Evolutionary conservation across 1,140 invertebrate species (phyloP), one percentile per base, ranked within the genome.

Genomic region (Drosophila setifemur): DNA sequence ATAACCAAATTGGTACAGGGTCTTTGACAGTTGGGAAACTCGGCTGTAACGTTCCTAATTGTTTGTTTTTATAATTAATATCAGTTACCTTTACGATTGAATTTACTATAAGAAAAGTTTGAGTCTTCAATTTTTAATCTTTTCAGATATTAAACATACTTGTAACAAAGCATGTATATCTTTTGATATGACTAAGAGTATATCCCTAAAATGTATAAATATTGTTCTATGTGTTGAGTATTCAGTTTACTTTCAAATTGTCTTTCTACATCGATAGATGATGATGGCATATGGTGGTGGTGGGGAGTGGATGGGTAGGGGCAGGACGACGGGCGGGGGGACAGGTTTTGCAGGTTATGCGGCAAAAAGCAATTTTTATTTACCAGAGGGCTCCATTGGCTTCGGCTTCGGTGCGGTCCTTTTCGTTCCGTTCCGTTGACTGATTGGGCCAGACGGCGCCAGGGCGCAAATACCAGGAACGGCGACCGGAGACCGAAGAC

Each of bases 281-380:
- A 21, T 18, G 28, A 40, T 29, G 48, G 19, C 50, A 42, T 28
- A 33, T 28, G 61, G 14, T 11, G 9, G 18, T 7, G 18, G 3
- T 12, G 8, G 43, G 14, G 2, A 29, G 5, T 26, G 35, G 7
- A 19, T 14, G 5, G 25, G 16, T 16, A 28, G 43, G 74, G 39
- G 61, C 77, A 67, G n/a, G n/a, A n/a, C n/a, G n/a, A n/a, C n/a
- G n/a, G n/a, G n/a, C n/a, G n/a, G n/a, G n/a, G n/a, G n/a, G n/a
- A n/a, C n/a, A n/a, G n/a, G n/a, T n/a, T n/a, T n/a, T n/a, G n/a
- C 77, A 82, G 79, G 78, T 85, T 85, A 79, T 79, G 74, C 58
- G 63, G 63, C 70, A 83, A 58, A 83, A 83, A 66, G 75, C 75
- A 81, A 83, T 78, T 83, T 81, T 83, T 82, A 81, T 81, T 86